Conservation (phyloP, 2,113 vertebrate genomes). For the Cyanistes caeruleus region DNA sequence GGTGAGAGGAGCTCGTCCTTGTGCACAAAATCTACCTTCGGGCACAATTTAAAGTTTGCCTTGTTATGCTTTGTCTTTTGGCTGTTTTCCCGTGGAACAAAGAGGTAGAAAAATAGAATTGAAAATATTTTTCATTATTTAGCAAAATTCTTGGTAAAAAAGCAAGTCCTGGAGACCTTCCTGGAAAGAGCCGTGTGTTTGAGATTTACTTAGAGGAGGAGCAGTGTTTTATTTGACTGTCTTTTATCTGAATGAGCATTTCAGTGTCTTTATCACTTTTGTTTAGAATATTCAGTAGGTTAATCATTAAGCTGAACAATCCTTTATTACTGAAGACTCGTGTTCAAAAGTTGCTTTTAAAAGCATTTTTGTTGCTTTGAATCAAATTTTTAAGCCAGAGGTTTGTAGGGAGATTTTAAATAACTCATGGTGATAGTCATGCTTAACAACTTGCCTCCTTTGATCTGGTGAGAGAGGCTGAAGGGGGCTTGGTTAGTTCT, state of each 20-base stretch:
- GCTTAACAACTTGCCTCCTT: neutral
- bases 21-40: neutral
- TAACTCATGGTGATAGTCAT: neutral
- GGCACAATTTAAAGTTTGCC: neutral
- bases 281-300: neutral
- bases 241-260: neutral
- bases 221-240: neutral
- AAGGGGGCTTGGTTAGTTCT: neutral
- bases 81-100: neutral
- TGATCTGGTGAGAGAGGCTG: neutral
- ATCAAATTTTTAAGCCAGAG: neutral
- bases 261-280: neutral
- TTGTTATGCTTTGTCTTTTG: neutral
- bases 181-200: neutral
- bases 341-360: neutral
- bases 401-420: neutral
- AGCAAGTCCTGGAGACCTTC: neutral
- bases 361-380: neutral
- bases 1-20: constrained; percentile 64
- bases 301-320: neutral
- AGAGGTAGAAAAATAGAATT: neutral
- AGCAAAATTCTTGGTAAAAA: neutral
- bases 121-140: neutral
- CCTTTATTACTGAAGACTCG: neutral
- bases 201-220: neutral